Evolutionary conservation across 2,888 invertebrate genomes (phyloP).

Genomic region (Agrochola macilenta): DNA sequence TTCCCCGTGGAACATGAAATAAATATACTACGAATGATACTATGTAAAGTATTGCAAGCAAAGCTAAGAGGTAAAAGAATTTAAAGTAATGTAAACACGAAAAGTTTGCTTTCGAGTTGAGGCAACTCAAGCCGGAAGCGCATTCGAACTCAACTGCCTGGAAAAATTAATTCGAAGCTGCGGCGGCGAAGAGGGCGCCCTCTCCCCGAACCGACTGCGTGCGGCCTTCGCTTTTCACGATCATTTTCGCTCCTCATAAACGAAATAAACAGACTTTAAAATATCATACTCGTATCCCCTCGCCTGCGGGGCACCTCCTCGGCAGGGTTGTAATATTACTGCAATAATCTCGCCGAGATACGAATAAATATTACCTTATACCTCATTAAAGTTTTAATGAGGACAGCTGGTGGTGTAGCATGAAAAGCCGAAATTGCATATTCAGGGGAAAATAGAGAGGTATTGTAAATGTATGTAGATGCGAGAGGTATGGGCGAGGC

Average conservation of each 20-base stretch:
- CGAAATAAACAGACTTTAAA: slow-evolving; percentile 77
- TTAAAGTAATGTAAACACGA: slow-evolving; percentile 89
- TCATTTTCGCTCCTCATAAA: slow-evolving; percentile 79
- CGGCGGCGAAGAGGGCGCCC: slow-evolving; percentile 75
- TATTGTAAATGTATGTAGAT: slow-evolving; percentile 72
- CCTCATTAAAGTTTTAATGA: slow-evolving; percentile 73
- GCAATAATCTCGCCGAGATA: slow-evolving; percentile 63
- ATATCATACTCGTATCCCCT: slow-evolving; percentile 73
- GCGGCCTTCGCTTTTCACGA: slow-evolving; percentile 75
- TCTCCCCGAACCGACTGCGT: slow-evolving; percentile 65
- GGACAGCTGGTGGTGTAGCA: slow-evolving; percentile 63
- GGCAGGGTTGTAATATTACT: slow-evolving; percentile 61
- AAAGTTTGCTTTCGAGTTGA: slow-evolving; percentile 89
- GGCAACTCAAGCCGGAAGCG: slow-evolving; percentile 87
- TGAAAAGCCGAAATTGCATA: slow-evolving; percentile 71
- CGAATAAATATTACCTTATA: slow-evolving; percentile 67
- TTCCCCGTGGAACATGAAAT: slow-evolving; percentile 74
- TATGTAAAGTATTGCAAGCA: slow-evolving; percentile 82
- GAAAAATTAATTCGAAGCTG: slow-evolving; percentile 89
- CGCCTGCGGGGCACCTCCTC: slow-evolving; percentile 56
- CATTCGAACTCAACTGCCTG: slow-evolving; percentile 89
- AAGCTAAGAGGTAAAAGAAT: slow-evolving; percentile 86
- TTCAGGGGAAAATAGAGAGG: slow-evolving; percentile 69
- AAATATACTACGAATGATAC: slow-evolving; percentile 78
- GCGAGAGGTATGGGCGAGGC: slow-evolving; percentile 60